Evolutionary conservation across 2,113 vertebrate species (phyloP).

Genomic region (Nibea coibor): DNA sequence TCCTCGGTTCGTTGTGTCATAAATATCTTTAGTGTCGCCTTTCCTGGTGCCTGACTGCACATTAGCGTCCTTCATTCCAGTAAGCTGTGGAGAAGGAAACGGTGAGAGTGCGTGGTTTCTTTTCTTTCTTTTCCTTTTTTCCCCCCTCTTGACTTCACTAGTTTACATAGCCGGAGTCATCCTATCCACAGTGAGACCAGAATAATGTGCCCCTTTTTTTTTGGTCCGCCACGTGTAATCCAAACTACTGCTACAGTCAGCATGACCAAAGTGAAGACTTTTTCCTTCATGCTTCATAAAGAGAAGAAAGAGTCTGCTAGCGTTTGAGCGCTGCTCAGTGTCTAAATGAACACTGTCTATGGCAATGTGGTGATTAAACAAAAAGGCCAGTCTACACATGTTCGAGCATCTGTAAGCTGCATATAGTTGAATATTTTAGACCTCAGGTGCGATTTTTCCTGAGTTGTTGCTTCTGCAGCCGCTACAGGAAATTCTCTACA

Average conservation of each 20-base stretch:
- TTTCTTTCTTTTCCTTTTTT: not conserved
- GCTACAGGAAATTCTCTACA: slow-evolving; percentile 27
- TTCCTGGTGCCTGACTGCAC: slow-evolving; percentile 29
- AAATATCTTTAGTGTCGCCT: slow-evolving; percentile 68
- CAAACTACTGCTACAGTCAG: slow-evolving; percentile 54
- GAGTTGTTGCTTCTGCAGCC: slow-evolving; percentile 39
- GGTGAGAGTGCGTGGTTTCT: slow-evolving; percentile 7
- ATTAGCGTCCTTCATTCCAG: slow-evolving; percentile 35
- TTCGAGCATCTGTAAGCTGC: slow-evolving; percentile 59
- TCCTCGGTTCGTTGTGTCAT: slow-evolving; percentile 42
- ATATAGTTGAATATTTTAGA: slow-evolving; percentile 43
- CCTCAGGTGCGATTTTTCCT: slow-evolving; percentile 55
- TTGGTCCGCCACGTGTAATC: slow-evolving; percentile 55
- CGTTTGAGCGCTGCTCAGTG: slow-evolving; percentile 28
- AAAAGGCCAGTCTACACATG: slow-evolving; percentile 17
- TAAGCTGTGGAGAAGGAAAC: slow-evolving; percentile 21
- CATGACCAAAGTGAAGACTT: slow-evolving; percentile 15
- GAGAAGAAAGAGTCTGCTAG: slow-evolving; percentile 19
- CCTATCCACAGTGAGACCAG: slow-evolving; percentile 66
- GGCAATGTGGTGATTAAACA: slow-evolving; percentile 53
- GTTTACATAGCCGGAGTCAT: slow-evolving; percentile 41
- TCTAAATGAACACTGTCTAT: slow-evolving; percentile 12
- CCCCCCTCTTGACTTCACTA: slow-evolving; percentile 2
- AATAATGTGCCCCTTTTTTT: slow-evolving; percentile 63
- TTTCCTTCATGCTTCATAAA: slow-evolving; percentile 34